Base-by-base conservation (phyloP, 2,113 vertebrate species). In the Elachura formosa region DNA sequence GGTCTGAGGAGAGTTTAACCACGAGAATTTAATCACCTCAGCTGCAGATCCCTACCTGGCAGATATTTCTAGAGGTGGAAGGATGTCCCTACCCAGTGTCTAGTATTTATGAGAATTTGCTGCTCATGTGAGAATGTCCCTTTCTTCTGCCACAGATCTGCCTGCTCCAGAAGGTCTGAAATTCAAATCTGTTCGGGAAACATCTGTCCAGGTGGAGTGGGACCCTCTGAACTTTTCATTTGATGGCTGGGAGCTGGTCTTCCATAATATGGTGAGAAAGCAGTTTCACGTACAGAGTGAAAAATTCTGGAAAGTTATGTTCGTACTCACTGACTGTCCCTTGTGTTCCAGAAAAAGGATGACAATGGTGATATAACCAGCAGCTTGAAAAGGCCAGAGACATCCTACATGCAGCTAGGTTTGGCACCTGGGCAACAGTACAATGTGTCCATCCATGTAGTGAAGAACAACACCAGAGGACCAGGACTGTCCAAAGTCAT, bases 231-330 rank as follows among this genome's bases (percentile, higher is more conserved):
- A 99, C 88, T 98, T 99, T 16, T 97, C 98, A 41, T 99, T 99
- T 52, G 99, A 99, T 94, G 98, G 98, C 9, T 99, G 99, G 99
- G 99, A 99, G 95, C 98, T 99, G 87, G 98, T 99, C 94, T 99
- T 99, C 97, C 98, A 96, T 78, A 99, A 99, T 69, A 98, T 98
- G 87, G 99, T 99, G 91, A 99, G 98, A 95, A 36, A 71, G 33
- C 6, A 11, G 8, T 38, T 43, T 52, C 31, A 43, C 0, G 1
- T 28, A 3, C 2, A 12, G 75, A 78, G 19, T 23, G 52, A 76
- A 73, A 68, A 36, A 21, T n/a, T 28, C 28, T 36, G 20, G 20
- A 24, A 36, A 41, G 52, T 36, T 25, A 0, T 10, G 7, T 58
- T 31, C 71, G 6, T 46, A 6, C 34, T 76, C 61, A 92, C 20